A percentile compares a stretch with the other conserved stretches of the same genome.
phyloP scores from a whole-genome alignment of 2,113 vertebrate species.

The Eudorcas thomsonii region DNA sequence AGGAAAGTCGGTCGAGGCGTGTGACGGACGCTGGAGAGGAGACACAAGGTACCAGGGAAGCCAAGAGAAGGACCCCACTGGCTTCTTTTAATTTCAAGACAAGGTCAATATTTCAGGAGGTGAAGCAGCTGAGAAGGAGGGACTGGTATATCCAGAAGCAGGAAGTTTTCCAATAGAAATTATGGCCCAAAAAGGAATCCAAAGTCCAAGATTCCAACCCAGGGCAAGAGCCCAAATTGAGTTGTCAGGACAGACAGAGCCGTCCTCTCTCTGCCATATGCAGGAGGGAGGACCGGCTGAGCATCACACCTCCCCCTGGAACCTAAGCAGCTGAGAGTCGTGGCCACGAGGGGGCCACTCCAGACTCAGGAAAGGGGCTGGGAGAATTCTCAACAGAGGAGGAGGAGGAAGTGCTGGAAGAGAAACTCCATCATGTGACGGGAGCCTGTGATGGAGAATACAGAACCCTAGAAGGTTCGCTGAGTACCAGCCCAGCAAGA shows the following conservation, averaged over 20 bases:
- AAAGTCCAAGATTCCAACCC: neutral
- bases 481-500: too few relatives aligned
- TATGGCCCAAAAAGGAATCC: rapidly evolving
- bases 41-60: rapidly evolving
- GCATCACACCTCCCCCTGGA: rapidly evolving
- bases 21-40: rapidly evolving
- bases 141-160: too few relatives aligned
- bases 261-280: too few relatives aligned
- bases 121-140: neutral
- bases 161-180: neutral
- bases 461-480: neutral
- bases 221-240: rapidly evolving
- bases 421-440: neutral
- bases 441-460: neutral
- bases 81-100: too few relatives aligned
- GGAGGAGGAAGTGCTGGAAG: neutral
- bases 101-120: rapidly evolving
- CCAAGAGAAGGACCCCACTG: neutral
- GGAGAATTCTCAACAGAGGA: neutral
- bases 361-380: neutral
- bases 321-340: rapidly evolving
- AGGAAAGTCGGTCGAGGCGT: rapidly evolving
- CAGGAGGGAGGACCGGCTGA: neutral
- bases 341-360: rapidly evolving
- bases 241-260: neutral